Percentiles rank a stretch among this genome's conserved stretches.
Conservation (phyloP, 2,113 vertebrate genomes). For the Rhinoderma darwinii region DNA sequence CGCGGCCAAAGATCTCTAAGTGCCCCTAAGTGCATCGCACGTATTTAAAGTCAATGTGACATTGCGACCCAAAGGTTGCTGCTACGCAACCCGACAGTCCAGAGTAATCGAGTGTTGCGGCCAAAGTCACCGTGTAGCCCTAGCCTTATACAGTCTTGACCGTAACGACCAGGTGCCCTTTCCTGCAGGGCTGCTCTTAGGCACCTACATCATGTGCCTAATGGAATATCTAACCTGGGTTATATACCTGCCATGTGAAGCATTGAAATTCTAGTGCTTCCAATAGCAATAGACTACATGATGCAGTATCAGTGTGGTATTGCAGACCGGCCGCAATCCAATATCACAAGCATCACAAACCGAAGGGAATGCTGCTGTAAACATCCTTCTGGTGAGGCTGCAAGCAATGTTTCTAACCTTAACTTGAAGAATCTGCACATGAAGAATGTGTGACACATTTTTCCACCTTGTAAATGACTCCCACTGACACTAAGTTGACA, state of each 20-base stretch:
- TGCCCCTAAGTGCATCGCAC: too few relatives aligned
- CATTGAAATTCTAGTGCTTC: not conserved
- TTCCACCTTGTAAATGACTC: not conserved
- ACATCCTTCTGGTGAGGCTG: not conserved
- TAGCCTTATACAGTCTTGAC: too few relatives aligned
- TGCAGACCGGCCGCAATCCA: not conserved
- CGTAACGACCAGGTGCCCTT: not conserved
- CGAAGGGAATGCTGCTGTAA: not conserved
- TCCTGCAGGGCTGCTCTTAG: not conserved
- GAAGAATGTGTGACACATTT: not conserved
- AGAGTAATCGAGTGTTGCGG: too few relatives aligned
- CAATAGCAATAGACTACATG: not conserved
- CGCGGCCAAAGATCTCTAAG: too few relatives aligned
- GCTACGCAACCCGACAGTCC: too few relatives aligned
- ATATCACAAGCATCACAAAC: not conserved
- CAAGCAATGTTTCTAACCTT: not conserved
- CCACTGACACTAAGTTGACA: conserved; percentile 9
- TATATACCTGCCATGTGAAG: too few relatives aligned
- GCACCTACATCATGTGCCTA: too few relatives aligned
- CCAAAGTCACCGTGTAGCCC: too few relatives aligned
- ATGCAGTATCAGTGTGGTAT: not conserved
- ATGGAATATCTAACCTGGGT: too few relatives aligned
- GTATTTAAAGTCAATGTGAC: too few relatives aligned
- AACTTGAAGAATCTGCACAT: not conserved
- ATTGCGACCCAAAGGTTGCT: too few relatives aligned